Evolutionary conservation across 2,888 invertebrate genomes (phyloP).

Genomic region (Drosophila cyrtoloma): DNA sequence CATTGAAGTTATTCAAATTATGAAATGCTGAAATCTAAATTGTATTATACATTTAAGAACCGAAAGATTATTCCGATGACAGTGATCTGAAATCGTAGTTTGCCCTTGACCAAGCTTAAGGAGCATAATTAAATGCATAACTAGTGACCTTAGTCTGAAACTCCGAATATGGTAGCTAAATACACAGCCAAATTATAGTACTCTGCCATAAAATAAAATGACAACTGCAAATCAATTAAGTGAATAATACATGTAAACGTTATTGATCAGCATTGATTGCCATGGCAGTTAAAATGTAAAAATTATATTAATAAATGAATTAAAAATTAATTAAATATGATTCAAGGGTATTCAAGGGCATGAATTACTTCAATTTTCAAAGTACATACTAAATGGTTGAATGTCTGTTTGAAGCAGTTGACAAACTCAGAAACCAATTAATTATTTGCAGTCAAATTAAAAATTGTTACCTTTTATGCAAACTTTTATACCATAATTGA

Average conservation of each 20-base stretch:
- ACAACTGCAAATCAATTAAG: background rate
- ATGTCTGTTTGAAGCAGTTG: background rate
- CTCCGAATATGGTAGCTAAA: background rate
- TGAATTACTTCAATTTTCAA: background rate
- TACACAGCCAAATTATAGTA: too few relatives aligned
- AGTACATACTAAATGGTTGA: background rate
- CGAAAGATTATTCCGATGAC: background rate
- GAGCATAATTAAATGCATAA: background rate
- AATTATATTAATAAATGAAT: too few relatives aligned
- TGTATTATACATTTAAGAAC: background rate
- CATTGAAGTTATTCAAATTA: background rate
- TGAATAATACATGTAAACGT: background rate
- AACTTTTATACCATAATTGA: slow-evolving; percentile 7
- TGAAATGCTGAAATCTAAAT: background rate
- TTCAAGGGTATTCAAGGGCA: too few relatives aligned
- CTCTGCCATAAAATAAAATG: too few relatives aligned
- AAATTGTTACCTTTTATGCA: background rate
- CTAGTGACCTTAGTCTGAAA: background rate
- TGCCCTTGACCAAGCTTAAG: background rate
- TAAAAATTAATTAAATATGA: background rate
- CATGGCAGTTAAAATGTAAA: background rate
- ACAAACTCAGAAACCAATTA: background rate
- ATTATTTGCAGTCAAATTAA: background rate
- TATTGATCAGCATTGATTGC: background rate
- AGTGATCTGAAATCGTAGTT: background rate